Base-by-base conservation (phyloP, 2,113 vertebrate species). In the Corythornis madagascariensis region DNA sequence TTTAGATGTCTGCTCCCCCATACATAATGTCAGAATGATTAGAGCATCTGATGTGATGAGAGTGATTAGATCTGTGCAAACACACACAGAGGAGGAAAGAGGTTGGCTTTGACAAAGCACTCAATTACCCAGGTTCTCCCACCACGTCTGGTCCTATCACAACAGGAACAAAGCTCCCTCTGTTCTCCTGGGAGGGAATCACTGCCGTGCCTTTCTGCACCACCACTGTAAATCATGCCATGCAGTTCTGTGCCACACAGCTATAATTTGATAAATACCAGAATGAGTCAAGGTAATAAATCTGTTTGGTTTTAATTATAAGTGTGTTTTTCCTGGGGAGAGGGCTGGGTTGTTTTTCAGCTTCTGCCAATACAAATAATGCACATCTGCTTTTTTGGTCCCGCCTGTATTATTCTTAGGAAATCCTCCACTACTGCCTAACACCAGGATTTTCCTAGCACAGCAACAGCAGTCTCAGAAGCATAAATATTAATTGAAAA, bases 281-380 rank as follows among this genome's bases (percentile, higher is more conserved):
- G 83, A 96, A 94, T 74, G 61, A 95, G 45, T 80, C 80, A 75
- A 92, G 38, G 93, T 64, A 89, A 92, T 93, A 95, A 92, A 96
- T 94, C 89, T 91, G 79, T 66, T 91, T 60, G 53, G 65, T 63
- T 92, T 92, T 95, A 95, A 95, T 91, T 93, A 91, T 70, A 91
- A 89, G 75, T 31, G n/a, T 92, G 79, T 29, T 88, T 91, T 89
- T 86, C 42, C 24, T 45, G 78, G 25, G 88, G 69, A 83, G 64
- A 89, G 74, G 60, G 87, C 31, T 92, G 76, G 43, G 75, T 60
- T 91, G 74, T 66, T 90, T 94, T 88, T 88, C 90, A 92, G 72
- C 83, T 90, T 92, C 90, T 95, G 90, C 52, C 60, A 83, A 89
- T 89, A 95, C 52, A 92, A 89, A 94, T 79, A 91, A 89, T 10